Evolutionary conservation across 2,113 vertebrate species (phyloP), one percentile per base, ranked within the genome.

Genomic region (Phocoena phocoena): DNA sequence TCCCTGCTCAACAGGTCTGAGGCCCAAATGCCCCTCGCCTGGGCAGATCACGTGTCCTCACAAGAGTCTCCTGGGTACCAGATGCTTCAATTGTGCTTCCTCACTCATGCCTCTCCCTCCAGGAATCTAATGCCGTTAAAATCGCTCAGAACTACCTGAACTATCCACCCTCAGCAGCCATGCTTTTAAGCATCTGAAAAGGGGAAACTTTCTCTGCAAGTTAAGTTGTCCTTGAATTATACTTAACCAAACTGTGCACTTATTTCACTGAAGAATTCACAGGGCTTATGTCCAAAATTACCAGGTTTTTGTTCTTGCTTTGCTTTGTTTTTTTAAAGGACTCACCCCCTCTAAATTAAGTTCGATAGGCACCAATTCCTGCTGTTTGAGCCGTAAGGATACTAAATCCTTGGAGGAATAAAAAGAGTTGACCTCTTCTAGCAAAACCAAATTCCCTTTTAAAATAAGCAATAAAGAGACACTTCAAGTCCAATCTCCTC

Each of bases 391-490:
- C 63, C 13, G n/a, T 86, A 86, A 93, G 76, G 62, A 96, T 31
- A 93, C 26, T 70, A 92, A 97, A 80, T 90, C 95, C 74, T 90
- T 26, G 5, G 36, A 90, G 70, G 38, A 74, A 96, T 91, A 82
- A 86, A 67, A 79, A 83, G 14, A 86, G 28, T 60, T 89, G 65
- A 93, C 87, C 86, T 96, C 83, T 86, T 12, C 14, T 20, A 25
- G 65, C 21, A 95, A 41, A 83, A 88, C 21, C 26, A 13, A 87
- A 70, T 18, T 93, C 82, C 36, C 55, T 95, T 95, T 60, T 92
- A 95, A 97, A 96, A 58, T 1, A 28, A 97, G 71, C 55, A 93
- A 90, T 76, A 95, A 96, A 96, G 96, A 88, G 14, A 23, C 68
- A 93, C 36, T 95, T 58, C 10, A 60, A 80, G 33, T 90, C 36